Conservation (phyloP, 2,797 vertebrate species). For the Limosa lapponica region DNA sequence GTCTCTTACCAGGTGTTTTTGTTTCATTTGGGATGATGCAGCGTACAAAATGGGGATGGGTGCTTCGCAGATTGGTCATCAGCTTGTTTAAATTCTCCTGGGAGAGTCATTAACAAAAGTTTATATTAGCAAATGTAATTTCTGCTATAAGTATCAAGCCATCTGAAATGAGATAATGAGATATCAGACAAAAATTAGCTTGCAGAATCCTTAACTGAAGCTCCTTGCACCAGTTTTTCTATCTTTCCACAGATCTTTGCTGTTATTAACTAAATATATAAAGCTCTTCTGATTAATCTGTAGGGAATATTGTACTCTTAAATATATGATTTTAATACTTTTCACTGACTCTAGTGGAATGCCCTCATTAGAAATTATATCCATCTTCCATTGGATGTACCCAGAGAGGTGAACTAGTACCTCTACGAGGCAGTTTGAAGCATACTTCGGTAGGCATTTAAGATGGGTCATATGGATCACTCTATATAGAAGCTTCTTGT, state of each 20-base stretch:
- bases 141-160: not conserved
- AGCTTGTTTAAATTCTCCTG: conserved; percentile 92
- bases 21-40: conserved; percentile 91
- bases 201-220: not conserved
- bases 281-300: not conserved
- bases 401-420: not conserved
- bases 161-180: not conserved
- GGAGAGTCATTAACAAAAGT: conserved; percentile 17
- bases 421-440: not conserved
- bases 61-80: conserved; percentile 87
- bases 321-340: not conserved
- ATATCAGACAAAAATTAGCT: not conserved
- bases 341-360: not conserved
- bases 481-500: not conserved
- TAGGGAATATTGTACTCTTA: not conserved
- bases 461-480: not conserved
- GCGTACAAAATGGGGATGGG: conserved; percentile 90
- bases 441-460: not conserved
- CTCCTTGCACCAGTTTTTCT: not conserved
- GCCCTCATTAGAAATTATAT: not conserved
- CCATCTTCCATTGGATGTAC: not conserved
- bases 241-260: not conserved
- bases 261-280: not conserved
- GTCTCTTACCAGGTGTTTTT: conserved; percentile 87
- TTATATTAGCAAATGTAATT: not conserved